Conservation (phyloP, 2,113 vertebrate species). For the Chelonoidis abingdonii region DNA sequence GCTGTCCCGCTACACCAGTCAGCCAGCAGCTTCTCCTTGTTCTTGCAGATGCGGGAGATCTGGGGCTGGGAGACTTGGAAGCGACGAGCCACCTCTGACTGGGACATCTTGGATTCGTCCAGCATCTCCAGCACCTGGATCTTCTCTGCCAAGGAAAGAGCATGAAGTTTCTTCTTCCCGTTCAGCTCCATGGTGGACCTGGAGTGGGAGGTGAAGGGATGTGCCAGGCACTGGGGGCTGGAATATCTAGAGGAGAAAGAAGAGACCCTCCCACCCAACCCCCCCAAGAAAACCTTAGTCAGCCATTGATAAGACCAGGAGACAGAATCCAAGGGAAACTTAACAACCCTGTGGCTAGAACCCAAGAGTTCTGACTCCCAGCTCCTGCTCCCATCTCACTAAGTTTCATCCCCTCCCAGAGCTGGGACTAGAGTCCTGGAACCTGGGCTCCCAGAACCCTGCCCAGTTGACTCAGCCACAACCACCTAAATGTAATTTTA, state of each 20-base stretch:
- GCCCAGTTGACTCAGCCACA: background rate
- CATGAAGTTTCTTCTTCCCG: conserved; percentile 71
- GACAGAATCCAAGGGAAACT: conserved; percentile 41
- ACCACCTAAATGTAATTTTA: background rate
- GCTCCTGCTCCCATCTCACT: background rate
- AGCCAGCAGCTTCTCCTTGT: conserved; percentile 71
- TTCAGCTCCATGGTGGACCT: conserved; percentile 54
- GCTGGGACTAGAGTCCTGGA: background rate
- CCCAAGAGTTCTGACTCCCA: background rate
- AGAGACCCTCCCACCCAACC: background rate
- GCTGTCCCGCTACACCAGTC: conserved; percentile 72
- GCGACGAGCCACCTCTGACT: conserved; percentile 72
- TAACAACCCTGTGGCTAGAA: background rate
- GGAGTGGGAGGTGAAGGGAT: background rate
- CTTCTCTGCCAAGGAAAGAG: conserved; percentile 70
- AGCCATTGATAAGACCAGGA: conserved; percentile 36
- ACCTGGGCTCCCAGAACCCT: background rate
- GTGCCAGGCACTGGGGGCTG: background rate
- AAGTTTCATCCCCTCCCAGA: background rate
- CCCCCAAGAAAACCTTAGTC: background rate
- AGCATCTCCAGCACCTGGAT: conserved; percentile 74
- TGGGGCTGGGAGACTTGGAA: conserved; percentile 74
- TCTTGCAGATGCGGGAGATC: conserved; percentile 76
- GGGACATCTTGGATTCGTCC: conserved; percentile 72
- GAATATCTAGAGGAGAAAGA: background rate